These are phyloP conservation scores for Spodoptera exigua DNA, from an alignment of 2,888 invertebrate species.

Conservation along the genomic window DNA sequence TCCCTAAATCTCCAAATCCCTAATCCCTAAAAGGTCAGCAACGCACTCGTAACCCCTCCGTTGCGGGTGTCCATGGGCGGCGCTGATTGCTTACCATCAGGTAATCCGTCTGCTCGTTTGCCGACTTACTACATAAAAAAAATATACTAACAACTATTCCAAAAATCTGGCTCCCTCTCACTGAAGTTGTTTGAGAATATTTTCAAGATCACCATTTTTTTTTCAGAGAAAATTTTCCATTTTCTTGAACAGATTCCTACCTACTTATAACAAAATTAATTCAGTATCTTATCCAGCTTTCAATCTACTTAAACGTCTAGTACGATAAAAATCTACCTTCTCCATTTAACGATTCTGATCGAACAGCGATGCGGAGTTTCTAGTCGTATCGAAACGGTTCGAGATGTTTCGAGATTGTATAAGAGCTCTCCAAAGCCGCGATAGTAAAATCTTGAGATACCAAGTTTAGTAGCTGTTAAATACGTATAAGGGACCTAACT, in stretches of 20 bases:
- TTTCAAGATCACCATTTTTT: not conserved
- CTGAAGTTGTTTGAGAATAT: too few species aligned
- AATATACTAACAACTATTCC: too few species aligned
- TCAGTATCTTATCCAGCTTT: not conserved
- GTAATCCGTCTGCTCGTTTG: too few species aligned
- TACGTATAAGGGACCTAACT: slow-evolving; percentile 13
- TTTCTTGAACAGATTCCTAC: not conserved
- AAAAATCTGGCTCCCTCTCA: too few species aligned
- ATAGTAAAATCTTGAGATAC: slow-evolving; percentile 41
- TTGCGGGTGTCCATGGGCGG: too few species aligned
- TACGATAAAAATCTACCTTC: slow-evolving; percentile 47
- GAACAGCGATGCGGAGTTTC: slow-evolving; percentile 44
- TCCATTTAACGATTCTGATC: slow-evolving; percentile 38
- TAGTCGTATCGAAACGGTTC: slow-evolving; percentile 21
- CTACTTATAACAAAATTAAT: slow-evolving; percentile 11
- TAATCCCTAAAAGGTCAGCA: too few species aligned
- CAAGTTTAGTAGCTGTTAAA: slow-evolving; percentile 39
- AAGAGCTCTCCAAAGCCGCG: slow-evolving; percentile 23
- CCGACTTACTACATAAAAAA: too few species aligned
- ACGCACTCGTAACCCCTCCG: too few species aligned
- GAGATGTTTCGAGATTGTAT: slow-evolving; percentile 39
- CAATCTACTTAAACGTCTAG: slow-evolving; percentile 34
- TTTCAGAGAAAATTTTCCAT: too few species aligned
- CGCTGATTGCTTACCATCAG: too few species aligned
- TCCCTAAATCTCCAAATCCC: too few species aligned